These are phyloP conservation scores for Atherinomorus stipes DNA, from an alignment of 2,113 vertebrate genomes.

Conservation along the genomic window DNA sequence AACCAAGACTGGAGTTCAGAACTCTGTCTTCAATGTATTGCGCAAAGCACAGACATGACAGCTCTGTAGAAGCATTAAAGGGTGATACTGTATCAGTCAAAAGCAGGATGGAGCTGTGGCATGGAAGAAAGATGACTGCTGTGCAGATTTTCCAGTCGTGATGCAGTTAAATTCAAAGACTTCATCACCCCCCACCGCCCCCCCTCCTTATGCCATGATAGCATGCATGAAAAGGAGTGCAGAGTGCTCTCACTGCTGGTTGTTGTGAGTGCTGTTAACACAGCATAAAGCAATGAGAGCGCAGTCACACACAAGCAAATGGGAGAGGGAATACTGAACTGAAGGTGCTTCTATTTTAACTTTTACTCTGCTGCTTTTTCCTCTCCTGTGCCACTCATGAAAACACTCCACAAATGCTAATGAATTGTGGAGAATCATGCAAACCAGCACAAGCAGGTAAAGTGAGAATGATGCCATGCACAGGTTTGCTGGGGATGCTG, in stretches of 20 bases:
- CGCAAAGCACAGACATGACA: background rate
- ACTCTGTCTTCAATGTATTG: background rate
- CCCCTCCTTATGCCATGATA: conserved; percentile 6
- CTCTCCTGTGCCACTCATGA: conserved; percentile 11
- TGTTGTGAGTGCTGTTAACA: conserved; percentile 34
- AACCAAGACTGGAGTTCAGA: conserved; percentile 4
- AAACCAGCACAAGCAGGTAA: background rate
- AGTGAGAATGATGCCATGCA: no score
- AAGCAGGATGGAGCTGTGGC: conserved; percentile 16
- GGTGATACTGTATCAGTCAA: conserved; percentile 26
- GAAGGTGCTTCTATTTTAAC: conserved; percentile 31
- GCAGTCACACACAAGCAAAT: conserved; percentile 30
- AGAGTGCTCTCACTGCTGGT: conserved; percentile 33
- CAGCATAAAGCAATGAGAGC: conserved; percentile 28
- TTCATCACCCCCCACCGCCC: background rate
- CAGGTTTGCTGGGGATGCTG: no score
- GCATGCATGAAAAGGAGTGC: conserved; percentile 37
- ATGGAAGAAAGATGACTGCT: conserved; percentile 1
- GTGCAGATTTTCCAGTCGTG: background rate
- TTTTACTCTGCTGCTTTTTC: conserved; percentile 23
- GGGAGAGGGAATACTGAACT: conserved; percentile 32
- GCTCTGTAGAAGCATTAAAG: conserved; percentile 16
- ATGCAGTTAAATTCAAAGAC: conserved; percentile 37
- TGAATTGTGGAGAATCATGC: background rate
- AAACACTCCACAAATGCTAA: background rate